Percentiles rank a stretch among this genome's conserved stretches.
These are phyloP conservation scores for Camponotus fellah DNA, from an alignment of 2,888 invertebrate genomes.

Conservation along the genomic window DNA sequence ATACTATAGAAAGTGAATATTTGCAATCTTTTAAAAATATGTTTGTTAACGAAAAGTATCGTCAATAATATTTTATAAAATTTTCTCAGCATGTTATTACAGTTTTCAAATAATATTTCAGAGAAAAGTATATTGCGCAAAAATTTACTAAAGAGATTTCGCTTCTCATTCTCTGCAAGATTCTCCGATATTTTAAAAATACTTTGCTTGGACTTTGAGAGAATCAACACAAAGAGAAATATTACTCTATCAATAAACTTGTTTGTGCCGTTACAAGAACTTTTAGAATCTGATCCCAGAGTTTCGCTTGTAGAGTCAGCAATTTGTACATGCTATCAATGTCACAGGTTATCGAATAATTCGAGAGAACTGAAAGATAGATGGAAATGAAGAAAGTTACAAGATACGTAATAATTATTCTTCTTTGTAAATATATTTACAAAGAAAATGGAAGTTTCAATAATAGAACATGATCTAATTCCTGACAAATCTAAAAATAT, in stretches of 20 bases:
- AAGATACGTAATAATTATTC: background rate
- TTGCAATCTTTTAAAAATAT: background rate
- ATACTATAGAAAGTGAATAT: background rate
- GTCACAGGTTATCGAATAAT: background rate
- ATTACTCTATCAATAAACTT: slow-evolving; percentile 1
- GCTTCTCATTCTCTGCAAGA: background rate
- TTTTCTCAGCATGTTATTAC: background rate
- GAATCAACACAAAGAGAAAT: background rate
- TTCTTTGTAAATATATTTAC: background rate
- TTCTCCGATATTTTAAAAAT: background rate
- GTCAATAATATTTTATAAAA: background rate
- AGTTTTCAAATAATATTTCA: background rate
- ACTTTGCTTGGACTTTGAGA: background rate
- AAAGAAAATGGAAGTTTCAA: background rate
- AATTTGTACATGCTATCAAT: slow-evolving; percentile 22
- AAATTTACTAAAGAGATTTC: background rate
- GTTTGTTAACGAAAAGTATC: background rate
- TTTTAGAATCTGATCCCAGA: slow-evolving; percentile 11
- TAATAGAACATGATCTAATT: background rate
- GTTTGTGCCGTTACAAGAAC: background rate
- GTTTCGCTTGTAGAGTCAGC: slow-evolving; percentile 19
- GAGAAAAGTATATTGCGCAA: background rate
- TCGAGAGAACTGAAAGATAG: background rate
- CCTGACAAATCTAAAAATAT: background rate
- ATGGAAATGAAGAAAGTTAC: background rate